Evolutionary conservation across 2,888 invertebrate species (phyloP).

Genomic region (Ectemnius lituratus): DNA sequence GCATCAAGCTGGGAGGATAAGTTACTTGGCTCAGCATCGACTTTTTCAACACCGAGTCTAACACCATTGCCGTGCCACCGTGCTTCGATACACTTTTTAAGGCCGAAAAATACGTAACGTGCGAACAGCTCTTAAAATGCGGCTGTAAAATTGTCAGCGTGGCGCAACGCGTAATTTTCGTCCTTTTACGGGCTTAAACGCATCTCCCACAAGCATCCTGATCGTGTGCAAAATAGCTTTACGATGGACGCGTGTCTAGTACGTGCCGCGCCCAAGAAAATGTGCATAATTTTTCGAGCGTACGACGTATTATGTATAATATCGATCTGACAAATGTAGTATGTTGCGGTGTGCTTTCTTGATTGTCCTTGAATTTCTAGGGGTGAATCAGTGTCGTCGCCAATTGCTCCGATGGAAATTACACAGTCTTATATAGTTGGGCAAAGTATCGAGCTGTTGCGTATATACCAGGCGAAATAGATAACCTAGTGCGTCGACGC

Average conservation of each 20-base stretch:
- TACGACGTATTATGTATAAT: too few species aligned
- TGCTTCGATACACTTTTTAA: slow-evolving; percentile 45
- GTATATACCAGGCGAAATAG: too few species aligned
- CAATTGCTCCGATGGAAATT: too few species aligned
- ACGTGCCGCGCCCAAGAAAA: slow-evolving; percentile 16
- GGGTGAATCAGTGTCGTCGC: too few species aligned
- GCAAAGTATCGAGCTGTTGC: too few species aligned
- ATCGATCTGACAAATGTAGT: too few species aligned
- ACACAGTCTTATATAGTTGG: too few species aligned
- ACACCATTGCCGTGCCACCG: slow-evolving; percentile 10
- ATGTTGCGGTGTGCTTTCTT: too few species aligned
- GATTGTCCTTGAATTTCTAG: too few species aligned
- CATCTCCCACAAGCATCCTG: not conserved
- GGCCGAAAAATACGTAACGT: slow-evolving; percentile 25
- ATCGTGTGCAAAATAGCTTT: slow-evolving; percentile 27
- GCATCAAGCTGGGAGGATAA: slow-evolving; percentile 23
- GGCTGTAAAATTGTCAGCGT: slow-evolving; percentile 52
- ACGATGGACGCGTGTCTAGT: slow-evolving; percentile 26
- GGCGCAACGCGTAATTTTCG: slow-evolving; percentile 44
- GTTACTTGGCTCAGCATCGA: slow-evolving; percentile 32
- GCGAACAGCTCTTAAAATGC: slow-evolving; percentile 38
- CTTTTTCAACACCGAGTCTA: slow-evolving; percentile 26
- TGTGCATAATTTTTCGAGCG: slow-evolving; percentile 1
- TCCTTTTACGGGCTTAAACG: slow-evolving; percentile 42
- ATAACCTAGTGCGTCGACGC: not conserved